Base-by-base conservation (phyloP, 2,888 invertebrate genomes). In the Andrena fulva region DNA sequence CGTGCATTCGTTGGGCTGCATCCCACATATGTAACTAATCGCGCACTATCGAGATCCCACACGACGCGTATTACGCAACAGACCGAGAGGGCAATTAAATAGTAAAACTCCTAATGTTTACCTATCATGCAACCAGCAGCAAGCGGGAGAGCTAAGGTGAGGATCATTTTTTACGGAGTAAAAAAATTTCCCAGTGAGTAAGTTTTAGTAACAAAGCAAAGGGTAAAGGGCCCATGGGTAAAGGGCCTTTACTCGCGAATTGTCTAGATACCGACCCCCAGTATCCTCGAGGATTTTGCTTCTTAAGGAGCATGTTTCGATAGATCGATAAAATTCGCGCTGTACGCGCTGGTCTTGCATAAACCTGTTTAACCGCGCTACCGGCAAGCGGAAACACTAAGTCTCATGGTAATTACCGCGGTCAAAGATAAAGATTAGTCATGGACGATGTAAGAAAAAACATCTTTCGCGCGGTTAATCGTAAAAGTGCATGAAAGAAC, bases 21-120 rank as follows among this genome's bases (percentile, higher is more conserved):
- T 63, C 75, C 80, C 68, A 70, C 77, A 72, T 84, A 80, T 20
- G 54, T 42, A 42, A 76, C 35, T 72, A 80, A 87, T 84, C 54
- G 77, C 59, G 10, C 67, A 64, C 63, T 71, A 67, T 66, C 66
- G 68, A 66, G 68, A 77, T 35, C 52, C 48, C 73, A 16, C 33
- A n/a, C 20, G 5, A 27, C 56, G 24, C 69, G n/a, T 24, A 73
- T 87, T 86, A 66, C 80, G 69, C 74, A 87, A 85, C 62, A 70
- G 74, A 69, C 10, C 52, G 67, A 80, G 50, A n/a, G 29, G 63
- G 68, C 60, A 74, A 87, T 86, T 85, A 77, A 80, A 82, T 80
- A 73, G 75, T 85, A 84, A 77, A 73, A 80, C 56, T 63, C 42
- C 70, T 70, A 69, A 68, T 66, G 75, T 68, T 77, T 66, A 31